Evolutionary conservation across 2,113 vertebrate species (phyloP).

Genomic region (Petrocephalus zakoni): DNA sequence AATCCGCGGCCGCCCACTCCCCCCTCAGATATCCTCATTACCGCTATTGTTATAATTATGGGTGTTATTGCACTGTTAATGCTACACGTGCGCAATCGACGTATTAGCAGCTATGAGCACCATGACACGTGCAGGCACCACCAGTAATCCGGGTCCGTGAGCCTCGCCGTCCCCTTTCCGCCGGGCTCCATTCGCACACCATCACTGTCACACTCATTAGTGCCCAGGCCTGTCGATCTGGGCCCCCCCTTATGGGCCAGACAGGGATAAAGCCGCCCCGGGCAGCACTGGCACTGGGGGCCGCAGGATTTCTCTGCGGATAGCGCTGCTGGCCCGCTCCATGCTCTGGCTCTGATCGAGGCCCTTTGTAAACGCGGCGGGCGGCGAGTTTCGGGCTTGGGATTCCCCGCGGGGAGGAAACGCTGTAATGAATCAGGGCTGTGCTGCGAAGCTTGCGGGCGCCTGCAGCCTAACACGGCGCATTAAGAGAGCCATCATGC

Average conservation of each 20-base stretch:
- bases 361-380: conserved; percentile 10
- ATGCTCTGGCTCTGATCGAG: conserved; percentile 16
- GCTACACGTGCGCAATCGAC: neutral
- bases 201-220: neutral
- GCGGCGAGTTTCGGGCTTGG: neutral
- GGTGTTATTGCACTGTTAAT: neutral
- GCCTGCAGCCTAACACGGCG: conserved; percentile 11
- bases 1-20: neutral
- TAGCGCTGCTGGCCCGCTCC: conserved; percentile 21
- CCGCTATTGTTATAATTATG: neutral
- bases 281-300: neutral
- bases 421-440: conserved; percentile 32
- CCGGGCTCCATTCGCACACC: too few species aligned
- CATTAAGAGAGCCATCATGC: conserved; percentile 18
- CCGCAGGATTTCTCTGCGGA: conserved; percentile 18
- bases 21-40: neutral
- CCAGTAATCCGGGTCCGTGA: too few species aligned
- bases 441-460: neutral
- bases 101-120: neutral
- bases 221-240: neutral
- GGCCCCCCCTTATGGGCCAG: neutral
- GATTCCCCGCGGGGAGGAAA: conserved; percentile 25
- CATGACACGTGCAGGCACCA: neutral
- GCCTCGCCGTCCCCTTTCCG: too few species aligned
- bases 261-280: neutral